phyloP scores from a whole-genome alignment of 2,797 vertebrate genomes.

The Carduelis carduelis region DNA sequence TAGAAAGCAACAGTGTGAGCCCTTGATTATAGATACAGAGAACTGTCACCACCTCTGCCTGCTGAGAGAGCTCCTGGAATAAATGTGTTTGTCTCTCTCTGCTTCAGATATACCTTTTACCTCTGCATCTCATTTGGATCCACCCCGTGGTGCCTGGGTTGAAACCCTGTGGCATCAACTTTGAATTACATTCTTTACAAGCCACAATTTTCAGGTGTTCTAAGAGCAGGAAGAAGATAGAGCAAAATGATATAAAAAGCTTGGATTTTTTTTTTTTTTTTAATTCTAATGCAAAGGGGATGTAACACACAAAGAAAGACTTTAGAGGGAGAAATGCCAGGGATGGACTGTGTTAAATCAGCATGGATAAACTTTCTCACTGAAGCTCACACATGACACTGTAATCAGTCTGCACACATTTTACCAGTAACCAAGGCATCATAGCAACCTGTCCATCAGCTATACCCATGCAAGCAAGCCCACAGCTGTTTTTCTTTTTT shows the following conservation, averaged over 20 bases:
- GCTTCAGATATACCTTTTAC: not conserved
- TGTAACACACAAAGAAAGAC: not conserved
- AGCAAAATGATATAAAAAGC: not conserved
- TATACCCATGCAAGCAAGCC: not conserved
- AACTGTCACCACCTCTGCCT: not conserved
- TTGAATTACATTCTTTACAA: not conserved
- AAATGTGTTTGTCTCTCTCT: not conserved
- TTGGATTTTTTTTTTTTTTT: not conserved
- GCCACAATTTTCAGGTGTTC: not conserved
- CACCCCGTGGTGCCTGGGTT: not conserved
- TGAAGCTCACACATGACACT: not conserved
- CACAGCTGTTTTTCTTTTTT: not conserved
- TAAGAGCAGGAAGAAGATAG: not conserved
- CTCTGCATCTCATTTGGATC: not conserved
- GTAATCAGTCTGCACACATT: not conserved
- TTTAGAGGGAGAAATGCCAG: not conserved
- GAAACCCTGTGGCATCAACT: not conserved
- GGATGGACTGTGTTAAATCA: not conserved
- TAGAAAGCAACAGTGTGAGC: not conserved
- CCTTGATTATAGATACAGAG: not conserved
- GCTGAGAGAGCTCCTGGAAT: not conserved
- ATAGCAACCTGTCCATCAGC: not conserved
- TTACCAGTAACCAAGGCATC: not conserved
- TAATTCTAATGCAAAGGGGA: not conserved
- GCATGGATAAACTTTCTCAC: not conserved